Evolutionary conservation across 2,888 invertebrate species (phyloP).

Genomic region (Calephelis perditalis): DNA sequence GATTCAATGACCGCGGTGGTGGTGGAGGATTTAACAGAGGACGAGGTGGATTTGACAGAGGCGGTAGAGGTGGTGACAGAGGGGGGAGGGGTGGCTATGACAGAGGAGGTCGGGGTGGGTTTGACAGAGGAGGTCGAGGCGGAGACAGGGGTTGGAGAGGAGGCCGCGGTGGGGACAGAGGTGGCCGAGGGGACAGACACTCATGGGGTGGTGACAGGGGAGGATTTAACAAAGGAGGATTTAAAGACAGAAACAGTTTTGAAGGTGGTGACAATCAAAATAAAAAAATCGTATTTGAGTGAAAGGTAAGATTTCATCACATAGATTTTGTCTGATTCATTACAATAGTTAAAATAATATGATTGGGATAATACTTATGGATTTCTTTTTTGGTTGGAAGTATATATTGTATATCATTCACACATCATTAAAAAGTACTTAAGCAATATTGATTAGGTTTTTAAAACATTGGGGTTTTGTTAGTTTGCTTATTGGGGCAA

Average conservation of each 20-base stretch:
- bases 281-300: constrained; percentile 86
- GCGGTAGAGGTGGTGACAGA: constrained; percentile 35
- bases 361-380: no score
- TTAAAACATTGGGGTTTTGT: no score
- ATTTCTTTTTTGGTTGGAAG: no score
- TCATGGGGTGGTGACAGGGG: constrained; percentile 66
- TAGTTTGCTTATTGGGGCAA: no score
- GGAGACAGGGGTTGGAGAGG: constrained; percentile 44
- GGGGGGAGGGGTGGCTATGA: constrained; percentile 63
- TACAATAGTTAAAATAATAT: neutral
- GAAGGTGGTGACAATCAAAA: constrained; percentile 79
- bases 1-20: constrained; percentile 38
- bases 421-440: no score
- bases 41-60: constrained; percentile 36
- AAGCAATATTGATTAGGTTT: no score
- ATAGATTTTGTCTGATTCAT: neutral
- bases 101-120: constrained; percentile 54
- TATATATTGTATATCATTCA: no score
- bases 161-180: constrained; percentile 34
- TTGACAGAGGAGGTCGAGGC: constrained; percentile 62
- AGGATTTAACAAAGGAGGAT: constrained; percentile 68
- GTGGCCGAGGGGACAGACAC: constrained; percentile 53
- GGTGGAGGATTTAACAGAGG: constrained; percentile 39
- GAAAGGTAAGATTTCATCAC: constrained; percentile 44
- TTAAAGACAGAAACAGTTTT: constrained; percentile 82